phyloP scores from a whole-genome alignment of 2,797 vertebrate genomes.

The Gymnocypris eckloni region DNA sequence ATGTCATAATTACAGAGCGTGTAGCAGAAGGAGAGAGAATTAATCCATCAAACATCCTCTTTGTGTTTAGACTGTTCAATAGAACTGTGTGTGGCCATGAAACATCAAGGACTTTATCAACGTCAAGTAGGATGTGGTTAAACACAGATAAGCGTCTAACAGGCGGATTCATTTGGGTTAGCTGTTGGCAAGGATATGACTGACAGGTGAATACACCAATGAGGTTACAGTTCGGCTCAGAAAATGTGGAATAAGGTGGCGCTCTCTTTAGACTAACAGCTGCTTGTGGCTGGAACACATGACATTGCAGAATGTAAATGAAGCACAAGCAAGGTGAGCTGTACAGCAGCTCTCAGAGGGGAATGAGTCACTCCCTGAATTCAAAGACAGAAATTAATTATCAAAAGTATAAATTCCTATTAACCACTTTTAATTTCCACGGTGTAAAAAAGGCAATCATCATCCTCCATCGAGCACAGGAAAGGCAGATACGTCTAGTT shows the following conservation, averaged over 20 bases:
- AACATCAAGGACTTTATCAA: not conserved
- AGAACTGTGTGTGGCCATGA: conserved; percentile 32
- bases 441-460: conserved; percentile 42
- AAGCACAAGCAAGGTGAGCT: conserved; percentile 18
- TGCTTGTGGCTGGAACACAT: not conserved
- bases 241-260: not conserved
- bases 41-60: conserved; percentile 1
- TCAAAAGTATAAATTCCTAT: conserved; percentile 52
- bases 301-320: not conserved
- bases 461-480: conserved; percentile 15
- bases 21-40: conserved; percentile 29
- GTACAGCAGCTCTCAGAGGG: conserved; percentile 15
- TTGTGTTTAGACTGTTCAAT: conserved; percentile 65
- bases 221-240: not conserved
- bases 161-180: not conserved
- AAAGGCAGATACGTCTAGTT: conserved; percentile 22
- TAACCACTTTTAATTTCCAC: conserved; percentile 37
- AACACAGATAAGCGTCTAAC: not conserved
- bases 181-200: not conserved
- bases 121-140: not conserved
- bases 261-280: not conserved
- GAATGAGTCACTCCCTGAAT: conserved; percentile 56
- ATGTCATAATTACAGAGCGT: conserved; percentile 47
- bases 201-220: conserved; percentile 1
- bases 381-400: conserved; percentile 54